phyloP scores from a whole-genome alignment of 2,113 vertebrate genomes.

The Rostratula benghalensis region DNA sequence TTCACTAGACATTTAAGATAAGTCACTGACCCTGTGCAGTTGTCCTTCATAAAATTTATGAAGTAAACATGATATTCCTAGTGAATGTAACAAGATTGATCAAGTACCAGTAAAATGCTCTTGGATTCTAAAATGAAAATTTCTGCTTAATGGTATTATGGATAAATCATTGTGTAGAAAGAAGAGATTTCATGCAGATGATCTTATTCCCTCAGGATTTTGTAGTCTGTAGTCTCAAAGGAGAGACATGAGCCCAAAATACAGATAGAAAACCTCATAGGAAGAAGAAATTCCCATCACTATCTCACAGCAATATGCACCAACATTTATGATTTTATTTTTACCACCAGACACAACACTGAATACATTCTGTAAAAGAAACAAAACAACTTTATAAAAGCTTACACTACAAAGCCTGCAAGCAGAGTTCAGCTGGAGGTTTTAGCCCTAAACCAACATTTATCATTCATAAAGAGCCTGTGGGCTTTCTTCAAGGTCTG shows the following conservation, averaged over 20 bases:
- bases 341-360: background rate
- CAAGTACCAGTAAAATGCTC: background rate
- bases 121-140: background rate
- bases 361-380: background rate
- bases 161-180: background rate
- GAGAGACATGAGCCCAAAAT: background rate
- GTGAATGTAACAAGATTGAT: background rate
- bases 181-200: rapidly evolving
- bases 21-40: background rate
- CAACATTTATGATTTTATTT: background rate
- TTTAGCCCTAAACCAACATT: background rate
- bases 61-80: background rate
- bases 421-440: background rate
- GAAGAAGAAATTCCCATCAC: background rate
- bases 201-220: background rate
- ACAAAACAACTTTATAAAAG: background rate
- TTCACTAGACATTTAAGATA: background rate
- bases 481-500: background rate
- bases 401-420: background rate
- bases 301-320: background rate
- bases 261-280: background rate
- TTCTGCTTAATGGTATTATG: background rate
- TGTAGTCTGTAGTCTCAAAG: background rate
- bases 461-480: background rate
- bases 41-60: background rate